Evolutionary conservation across 53 echinoderm and acorn worm genomes (phyloP), one percentile per base, ranked within the genome.

Genomic region (Henricia sp.): DNA sequence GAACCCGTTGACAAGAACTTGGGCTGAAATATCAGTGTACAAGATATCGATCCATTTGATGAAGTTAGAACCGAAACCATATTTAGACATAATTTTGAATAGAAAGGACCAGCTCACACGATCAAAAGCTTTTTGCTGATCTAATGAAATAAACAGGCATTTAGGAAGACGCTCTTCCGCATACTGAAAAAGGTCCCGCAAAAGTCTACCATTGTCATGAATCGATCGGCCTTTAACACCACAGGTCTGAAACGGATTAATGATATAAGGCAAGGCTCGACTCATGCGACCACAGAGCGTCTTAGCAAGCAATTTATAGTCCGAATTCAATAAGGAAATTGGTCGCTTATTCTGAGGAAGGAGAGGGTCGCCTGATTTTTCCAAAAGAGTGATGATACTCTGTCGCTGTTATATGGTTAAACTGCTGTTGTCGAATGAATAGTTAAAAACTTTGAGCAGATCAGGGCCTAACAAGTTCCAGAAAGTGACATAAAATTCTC

Each of bases 61-160:
- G 26, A 90, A 72, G 44, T 72, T 72, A 0, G 64, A 51, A 12
- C 82, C 90, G 44, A 90, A 90, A 50, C 77, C 70, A 71, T 72
- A 83, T 20, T 29, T 59, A 9, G 43, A 1, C 0, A 86, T 21
- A 2, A 77, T 63, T 19, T 78, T 44, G 36, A 55, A 46, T 1
- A 90, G 26, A 63, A 77, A 90, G 6, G 30, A 16, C 70, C 82
- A 86, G 9, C 74, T 83, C 3, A 74, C 72, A 17, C 72, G 29
- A 29, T 72, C 54, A 72, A 72, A 72, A 6, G 72, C 72, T 62
- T 90, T 90, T 37, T 87, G 39, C 26, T 87, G 91, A 69, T 91
- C 91, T 10, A 86, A 40, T 0, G 52, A 65, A 27, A 86, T 75
- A 14, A 86, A 2, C 0, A 67, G 66, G 6, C 36, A 37, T 2